Percentiles rank a stretch among this genome's conserved stretches.
These are phyloP conservation scores for Cantharis lateralis DNA, from an alignment of 2,888 invertebrate species.

Conservation along the genomic window DNA sequence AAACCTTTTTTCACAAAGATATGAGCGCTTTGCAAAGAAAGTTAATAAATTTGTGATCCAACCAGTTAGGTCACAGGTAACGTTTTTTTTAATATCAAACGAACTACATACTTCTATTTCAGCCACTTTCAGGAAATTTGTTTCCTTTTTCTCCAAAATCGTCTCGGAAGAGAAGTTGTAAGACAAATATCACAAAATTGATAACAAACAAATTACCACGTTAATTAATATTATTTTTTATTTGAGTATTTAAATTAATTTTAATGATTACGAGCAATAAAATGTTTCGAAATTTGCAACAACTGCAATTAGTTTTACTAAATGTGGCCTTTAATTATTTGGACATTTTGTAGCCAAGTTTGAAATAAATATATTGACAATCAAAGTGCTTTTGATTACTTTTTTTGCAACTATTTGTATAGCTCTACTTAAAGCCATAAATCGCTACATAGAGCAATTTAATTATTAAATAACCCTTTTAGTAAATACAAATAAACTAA, in stretches of 20 bases:
- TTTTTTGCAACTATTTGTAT: neutral
- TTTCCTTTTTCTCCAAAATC: neutral
- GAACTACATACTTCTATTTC: neutral
- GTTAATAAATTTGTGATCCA: slow-evolving; percentile 26
- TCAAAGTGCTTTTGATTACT: neutral
- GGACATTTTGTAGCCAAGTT: neutral
- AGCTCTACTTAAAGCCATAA: neutral
- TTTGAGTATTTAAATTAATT: too few relatives aligned
- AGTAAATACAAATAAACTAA: neutral
- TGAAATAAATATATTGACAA: neutral
- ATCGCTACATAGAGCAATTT: neutral
- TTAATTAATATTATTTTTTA: too few relatives aligned
- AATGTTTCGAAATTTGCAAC: neutral
- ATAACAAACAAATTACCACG: too few relatives aligned
- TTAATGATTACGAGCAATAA: too few relatives aligned
- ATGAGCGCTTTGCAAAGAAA: slow-evolving; percentile 8
- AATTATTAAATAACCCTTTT: neutral
- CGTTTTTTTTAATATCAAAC: neutral
- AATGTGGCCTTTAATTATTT: neutral
- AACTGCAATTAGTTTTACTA: neutral
- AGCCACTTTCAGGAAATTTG: neutral
- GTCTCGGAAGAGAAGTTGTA: neutral
- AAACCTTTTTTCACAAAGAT: neutral
- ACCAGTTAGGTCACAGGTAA: slow-evolving; percentile 14
- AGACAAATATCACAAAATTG: neutral